phyloP scores from a whole-genome alignment of 2,888 invertebrate species.

The Protodeltote pygarga region DNA sequence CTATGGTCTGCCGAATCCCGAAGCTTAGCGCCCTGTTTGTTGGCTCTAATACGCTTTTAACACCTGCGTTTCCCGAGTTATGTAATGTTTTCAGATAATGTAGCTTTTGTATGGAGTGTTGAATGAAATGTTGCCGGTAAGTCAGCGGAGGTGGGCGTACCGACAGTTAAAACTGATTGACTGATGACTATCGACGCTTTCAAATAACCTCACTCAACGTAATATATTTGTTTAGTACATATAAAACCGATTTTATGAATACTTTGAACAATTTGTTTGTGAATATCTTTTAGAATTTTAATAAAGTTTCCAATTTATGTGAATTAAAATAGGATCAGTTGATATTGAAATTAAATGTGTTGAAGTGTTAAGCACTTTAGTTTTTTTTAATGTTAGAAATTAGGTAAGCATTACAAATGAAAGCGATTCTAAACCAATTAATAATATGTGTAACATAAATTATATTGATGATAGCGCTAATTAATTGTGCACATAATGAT shows the following conservation, averaged over 20 bases:
- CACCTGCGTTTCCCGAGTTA: constrained; percentile 80
- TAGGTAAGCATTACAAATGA: too few species aligned
- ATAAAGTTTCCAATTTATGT: background rate
- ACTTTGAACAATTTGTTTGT: constrained; percentile 6
- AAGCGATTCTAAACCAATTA: too few species aligned
- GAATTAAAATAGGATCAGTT: constrained; percentile 1
- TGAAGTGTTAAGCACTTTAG: too few species aligned
- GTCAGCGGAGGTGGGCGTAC: constrained; percentile 44
- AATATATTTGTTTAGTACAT: constrained; percentile 29
- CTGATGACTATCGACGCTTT: constrained; percentile 44
- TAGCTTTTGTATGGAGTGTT: constrained; percentile 65
- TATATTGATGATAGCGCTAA: too few species aligned
- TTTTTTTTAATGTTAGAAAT: too few species aligned
- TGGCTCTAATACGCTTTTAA: constrained; percentile 81
- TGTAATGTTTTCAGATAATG: constrained; percentile 70
- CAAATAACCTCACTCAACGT: constrained; percentile 34
- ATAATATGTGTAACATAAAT: too few species aligned
- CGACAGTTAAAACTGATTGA: constrained; percentile 56
- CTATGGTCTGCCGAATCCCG: constrained; percentile 75
- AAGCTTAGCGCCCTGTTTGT: constrained; percentile 84
- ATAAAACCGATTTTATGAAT: constrained; percentile 25
- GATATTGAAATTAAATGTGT: background rate
- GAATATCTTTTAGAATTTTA: background rate
- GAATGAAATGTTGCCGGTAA: constrained; percentile 62
- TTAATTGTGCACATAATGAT: background rate